phyloP scores from a whole-genome alignment of 2,888 invertebrate species.

The Cantharis flavilabris region DNA sequence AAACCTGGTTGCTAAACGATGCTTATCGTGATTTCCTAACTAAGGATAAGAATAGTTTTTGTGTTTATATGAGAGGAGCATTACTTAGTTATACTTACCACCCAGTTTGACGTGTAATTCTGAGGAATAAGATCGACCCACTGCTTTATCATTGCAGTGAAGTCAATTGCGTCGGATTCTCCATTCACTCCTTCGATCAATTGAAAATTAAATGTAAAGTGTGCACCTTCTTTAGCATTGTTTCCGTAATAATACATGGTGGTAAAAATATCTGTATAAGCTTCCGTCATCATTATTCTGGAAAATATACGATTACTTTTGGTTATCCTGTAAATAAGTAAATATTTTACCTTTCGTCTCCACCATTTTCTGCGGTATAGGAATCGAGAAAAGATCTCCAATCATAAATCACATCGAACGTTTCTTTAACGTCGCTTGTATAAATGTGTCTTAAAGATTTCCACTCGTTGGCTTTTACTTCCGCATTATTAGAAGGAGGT shows the following conservation, averaged over 20 bases:
- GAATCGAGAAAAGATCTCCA: slow-evolving; percentile 68
- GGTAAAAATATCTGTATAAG: slow-evolving; percentile 64
- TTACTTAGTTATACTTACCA: slow-evolving; percentile 61
- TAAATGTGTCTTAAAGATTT: slow-evolving; percentile 65
- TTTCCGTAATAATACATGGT: slow-evolving; percentile 70
- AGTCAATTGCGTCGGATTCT: slow-evolving; percentile 63
- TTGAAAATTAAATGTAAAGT: slow-evolving; percentile 80
- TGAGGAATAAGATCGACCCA: slow-evolving; percentile 69
- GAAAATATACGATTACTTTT: neutral
- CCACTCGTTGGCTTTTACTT: slow-evolving; percentile 53
- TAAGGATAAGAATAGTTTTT: slow-evolving; percentile 29
- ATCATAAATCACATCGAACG: slow-evolving; percentile 67
- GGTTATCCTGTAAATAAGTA: neutral
- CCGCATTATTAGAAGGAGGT: slow-evolving; percentile 44
- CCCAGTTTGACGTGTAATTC: slow-evolving; percentile 72
- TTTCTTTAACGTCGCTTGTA: slow-evolving; percentile 63
- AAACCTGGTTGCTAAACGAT: slow-evolving; percentile 71
- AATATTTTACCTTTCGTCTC: neutral
- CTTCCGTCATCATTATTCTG: slow-evolving; percentile 78
- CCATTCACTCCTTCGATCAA: slow-evolving; percentile 66
- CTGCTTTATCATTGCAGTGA: slow-evolving; percentile 64
- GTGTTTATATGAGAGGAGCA: neutral
- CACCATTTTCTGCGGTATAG: slow-evolving; percentile 49
- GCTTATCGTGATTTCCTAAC: slow-evolving; percentile 80
- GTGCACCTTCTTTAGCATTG: slow-evolving; percentile 60